Percentiles rank a stretch among this genome's conserved stretches.
Evolutionary conservation across 2,797 vertebrate species (phyloP).

Genomic region (Melanogrammus aeglefinus): DNA sequence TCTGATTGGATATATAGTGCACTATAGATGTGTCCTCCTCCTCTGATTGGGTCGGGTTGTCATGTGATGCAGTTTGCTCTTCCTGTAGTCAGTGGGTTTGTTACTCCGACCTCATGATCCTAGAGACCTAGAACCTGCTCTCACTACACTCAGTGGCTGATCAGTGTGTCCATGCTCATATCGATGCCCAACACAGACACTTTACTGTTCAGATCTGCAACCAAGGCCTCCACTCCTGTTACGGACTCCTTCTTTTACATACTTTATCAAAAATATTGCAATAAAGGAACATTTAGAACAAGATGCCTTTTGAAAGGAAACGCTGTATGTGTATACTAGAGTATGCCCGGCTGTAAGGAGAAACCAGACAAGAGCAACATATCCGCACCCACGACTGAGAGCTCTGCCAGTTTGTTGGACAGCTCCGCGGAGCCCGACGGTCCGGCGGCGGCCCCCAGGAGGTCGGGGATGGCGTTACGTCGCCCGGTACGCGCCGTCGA

Average conservation of each 20-base stretch:
- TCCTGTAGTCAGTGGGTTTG: no score
- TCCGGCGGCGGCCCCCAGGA: constrained; percentile 71
- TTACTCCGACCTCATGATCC: neutral
- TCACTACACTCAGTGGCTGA: neutral
- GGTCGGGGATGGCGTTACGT: constrained; percentile 83
- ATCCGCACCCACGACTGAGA: constrained; percentile 75
- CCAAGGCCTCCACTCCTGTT: neutral
- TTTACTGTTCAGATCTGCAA: neutral
- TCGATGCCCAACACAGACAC: no score
- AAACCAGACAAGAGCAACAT: neutral
- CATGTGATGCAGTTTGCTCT: no score
- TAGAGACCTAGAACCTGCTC: neutral
- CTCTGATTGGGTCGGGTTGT: no score
- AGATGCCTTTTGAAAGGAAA: neutral
- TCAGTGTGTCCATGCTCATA: neutral
- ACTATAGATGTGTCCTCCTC: no score
- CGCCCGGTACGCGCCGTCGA: constrained; percentile 82
- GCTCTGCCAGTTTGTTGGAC: constrained; percentile 76
- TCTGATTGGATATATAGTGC: no score
- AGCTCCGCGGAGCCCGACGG: constrained; percentile 69
- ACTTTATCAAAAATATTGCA: neutral
- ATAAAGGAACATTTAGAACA: neutral
- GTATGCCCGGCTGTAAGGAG: neutral
- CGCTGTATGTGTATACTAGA: neutral
- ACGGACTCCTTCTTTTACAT: neutral